Percentiles rank a stretch among this genome's conserved stretches.
Conservation (phyloP, 2,797 vertebrate species). For the Sebastes itinus region DNA sequence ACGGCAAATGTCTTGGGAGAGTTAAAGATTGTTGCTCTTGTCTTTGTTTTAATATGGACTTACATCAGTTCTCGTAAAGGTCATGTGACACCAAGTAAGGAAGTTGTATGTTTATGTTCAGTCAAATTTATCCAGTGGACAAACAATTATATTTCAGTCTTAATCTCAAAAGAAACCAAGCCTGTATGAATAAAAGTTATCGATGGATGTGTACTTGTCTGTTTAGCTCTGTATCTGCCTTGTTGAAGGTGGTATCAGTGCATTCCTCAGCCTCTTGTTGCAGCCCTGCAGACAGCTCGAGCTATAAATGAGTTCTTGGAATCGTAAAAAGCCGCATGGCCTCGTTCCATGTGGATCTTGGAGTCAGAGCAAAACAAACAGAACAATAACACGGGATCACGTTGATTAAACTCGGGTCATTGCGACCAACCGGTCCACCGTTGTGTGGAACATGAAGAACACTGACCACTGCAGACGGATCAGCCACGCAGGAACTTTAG, state of each 20-base stretch:
- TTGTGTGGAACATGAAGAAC: neutral
- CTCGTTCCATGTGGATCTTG: conserved; percentile 54
- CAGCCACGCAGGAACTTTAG: neutral
- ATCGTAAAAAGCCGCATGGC: conserved; percentile 34
- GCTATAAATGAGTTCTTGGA: conserved; percentile 68
- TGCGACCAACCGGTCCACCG: conserved; percentile 2
- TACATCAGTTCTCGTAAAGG: neutral
- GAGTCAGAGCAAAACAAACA: conserved; percentile 69
- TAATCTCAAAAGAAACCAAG: neutral
- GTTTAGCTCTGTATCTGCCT: neutral
- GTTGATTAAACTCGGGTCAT: conserved; percentile 47
- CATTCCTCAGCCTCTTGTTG: conserved; percentile 28
- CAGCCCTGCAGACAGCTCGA: conserved; percentile 45
- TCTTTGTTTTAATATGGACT: neutral
- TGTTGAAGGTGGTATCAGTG: conserved; percentile 1
- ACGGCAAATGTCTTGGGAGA: neutral
- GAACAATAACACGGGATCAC: conserved; percentile 55
- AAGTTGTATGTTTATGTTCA: neutral
- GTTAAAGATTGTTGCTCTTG: neutral
- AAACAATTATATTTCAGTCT: neutral
- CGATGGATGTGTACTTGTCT: neutral
- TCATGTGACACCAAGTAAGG: neutral
- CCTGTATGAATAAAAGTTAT: neutral
- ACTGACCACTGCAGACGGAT: neutral
- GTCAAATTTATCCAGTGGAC: neutral